Conservation (phyloP, 2,113 vertebrate genomes). For the Trematomus loennbergii region DNA sequence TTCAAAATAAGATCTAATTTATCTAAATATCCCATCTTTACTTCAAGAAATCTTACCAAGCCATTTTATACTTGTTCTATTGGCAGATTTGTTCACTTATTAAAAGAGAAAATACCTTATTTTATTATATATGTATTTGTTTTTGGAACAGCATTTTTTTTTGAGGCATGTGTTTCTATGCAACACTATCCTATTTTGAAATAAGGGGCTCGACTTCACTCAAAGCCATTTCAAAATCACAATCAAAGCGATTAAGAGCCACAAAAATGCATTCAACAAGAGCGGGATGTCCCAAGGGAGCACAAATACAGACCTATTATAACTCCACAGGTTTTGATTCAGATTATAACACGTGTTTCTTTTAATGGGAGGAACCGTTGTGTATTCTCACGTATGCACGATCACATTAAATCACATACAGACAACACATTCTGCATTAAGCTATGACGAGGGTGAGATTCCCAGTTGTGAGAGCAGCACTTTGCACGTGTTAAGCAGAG, state of each 20-base stretch:
- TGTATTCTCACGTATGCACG: neutral
- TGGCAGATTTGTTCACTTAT: too few relatives aligned
- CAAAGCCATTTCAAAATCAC: neutral
- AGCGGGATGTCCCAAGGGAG: neutral
- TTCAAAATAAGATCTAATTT: too few relatives aligned
- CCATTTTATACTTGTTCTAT: too few relatives aligned
- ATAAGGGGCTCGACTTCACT: neutral
- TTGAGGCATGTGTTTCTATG: neutral
- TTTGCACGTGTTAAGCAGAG: slow-evolving; percentile 18
- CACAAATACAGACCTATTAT: too few relatives aligned
- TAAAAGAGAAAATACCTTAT: too few relatives aligned
- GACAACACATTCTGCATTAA: neutral
- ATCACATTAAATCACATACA: neutral
- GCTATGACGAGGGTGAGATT: neutral
- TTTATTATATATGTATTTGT: too few relatives aligned
- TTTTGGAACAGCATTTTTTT: neutral
- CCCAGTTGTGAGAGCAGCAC: neutral
- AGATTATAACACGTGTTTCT: too few relatives aligned
- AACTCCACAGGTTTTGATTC: slow-evolving; percentile 1
- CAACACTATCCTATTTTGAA: neutral
- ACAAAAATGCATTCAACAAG: neutral
- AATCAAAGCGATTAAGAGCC: slow-evolving; percentile 2
- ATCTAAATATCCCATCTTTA: too few relatives aligned
- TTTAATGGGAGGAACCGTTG: neutral
- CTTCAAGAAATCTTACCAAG: too few relatives aligned